These are phyloP conservation scores for Melinaea marsaeus DNA, from an alignment of 2,888 invertebrate genomes.

Conservation along the genomic window DNA sequence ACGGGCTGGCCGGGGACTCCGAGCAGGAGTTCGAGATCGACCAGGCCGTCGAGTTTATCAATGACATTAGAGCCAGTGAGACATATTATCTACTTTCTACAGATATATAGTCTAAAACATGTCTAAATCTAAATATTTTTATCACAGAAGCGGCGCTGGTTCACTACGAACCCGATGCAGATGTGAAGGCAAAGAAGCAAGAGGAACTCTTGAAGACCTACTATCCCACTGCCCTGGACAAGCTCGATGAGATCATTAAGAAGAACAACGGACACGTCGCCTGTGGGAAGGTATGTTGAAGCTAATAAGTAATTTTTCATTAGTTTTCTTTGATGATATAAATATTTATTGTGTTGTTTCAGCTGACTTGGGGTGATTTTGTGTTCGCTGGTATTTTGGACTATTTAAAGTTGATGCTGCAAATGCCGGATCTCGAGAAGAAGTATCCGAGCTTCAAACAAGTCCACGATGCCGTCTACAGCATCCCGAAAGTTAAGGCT, in stretches of 20 bases:
- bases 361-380: constrained; percentile 79
- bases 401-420: constrained; percentile 55
- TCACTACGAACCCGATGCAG: constrained; percentile 74
- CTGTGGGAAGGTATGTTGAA: constrained; percentile 59
- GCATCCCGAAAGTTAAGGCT: constrained; percentile 42
- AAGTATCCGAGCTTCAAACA: constrained; percentile 62
- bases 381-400: constrained; percentile 70
- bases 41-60: constrained; percentile 78
- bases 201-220: constrained; percentile 63
- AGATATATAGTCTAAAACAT: too few relatives aligned
- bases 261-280: constrained; percentile 80
- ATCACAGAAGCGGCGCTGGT: constrained; percentile 59
- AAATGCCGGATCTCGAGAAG: constrained; percentile 45
- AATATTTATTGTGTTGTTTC: constrained; percentile 20
- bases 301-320: too few relatives aligned
- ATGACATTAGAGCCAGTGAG: constrained; percentile 80
- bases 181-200: constrained; percentile 68
- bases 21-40: constrained; percentile 81
- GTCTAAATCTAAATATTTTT: too few relatives aligned
- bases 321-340: background rate
- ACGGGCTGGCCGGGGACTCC: constrained; percentile 74
- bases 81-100: constrained; percentile 21
- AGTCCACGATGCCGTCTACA: constrained; percentile 49
- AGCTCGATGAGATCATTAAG: constrained; percentile 75
- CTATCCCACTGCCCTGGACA: constrained; percentile 74